Conservation (phyloP, 2,888 invertebrate genomes). For the Panorpa germanica region DNA sequence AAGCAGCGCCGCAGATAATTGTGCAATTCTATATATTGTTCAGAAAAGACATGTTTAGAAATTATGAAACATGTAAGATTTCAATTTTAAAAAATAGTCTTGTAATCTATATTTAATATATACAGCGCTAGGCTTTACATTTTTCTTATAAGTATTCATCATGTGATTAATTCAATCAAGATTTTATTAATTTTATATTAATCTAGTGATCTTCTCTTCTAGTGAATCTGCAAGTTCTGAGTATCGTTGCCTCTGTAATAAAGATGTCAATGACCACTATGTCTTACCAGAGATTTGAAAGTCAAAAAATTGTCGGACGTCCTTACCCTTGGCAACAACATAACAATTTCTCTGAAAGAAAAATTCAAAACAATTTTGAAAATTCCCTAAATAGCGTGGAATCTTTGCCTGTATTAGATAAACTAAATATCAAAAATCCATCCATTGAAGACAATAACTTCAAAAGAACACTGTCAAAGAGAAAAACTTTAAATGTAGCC, state of each 20-base stretch:
- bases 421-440: too few relatives aligned
- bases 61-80: constrained; percentile 45
- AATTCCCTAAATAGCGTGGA: too few relatives aligned
- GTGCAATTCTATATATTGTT: constrained; percentile 45
- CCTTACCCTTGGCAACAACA: constrained; percentile 67
- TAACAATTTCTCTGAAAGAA: too few relatives aligned
- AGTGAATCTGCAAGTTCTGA: constrained; percentile 47
- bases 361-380: too few relatives aligned
- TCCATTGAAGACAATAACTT: not conserved
- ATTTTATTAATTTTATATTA: too few relatives aligned
- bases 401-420: too few relatives aligned
- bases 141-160: too few relatives aligned
- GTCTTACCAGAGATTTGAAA: constrained; percentile 56
- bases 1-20: constrained; percentile 53
- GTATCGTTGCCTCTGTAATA: constrained; percentile 43
- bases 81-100: too few relatives aligned
- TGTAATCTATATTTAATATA: too few relatives aligned
- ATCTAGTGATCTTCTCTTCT: constrained; percentile 16
- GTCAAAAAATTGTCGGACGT: constrained; percentile 52
- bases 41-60: constrained; percentile 29
- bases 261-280: constrained; percentile 52
- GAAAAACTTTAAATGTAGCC: constrained; percentile 10
- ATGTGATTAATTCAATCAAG: too few relatives aligned
- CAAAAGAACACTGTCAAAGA: not conserved
- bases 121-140: constrained; percentile 1